phyloP scores from a whole-genome alignment of 2,888 invertebrate species.

The Hedya salicella region DNA sequence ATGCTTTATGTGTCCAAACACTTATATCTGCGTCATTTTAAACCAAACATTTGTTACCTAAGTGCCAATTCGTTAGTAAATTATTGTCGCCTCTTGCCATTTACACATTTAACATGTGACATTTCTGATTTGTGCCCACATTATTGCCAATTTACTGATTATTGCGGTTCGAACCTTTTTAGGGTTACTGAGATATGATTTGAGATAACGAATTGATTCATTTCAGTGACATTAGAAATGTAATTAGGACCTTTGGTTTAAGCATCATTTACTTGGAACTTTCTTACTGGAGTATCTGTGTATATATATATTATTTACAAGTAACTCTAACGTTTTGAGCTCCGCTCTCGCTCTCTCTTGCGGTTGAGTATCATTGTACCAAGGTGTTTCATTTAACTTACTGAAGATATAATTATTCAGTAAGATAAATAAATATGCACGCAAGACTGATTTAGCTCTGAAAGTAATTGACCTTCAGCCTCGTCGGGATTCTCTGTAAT shows the following conservation, averaged over 20 bases:
- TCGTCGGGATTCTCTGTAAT: too few species aligned
- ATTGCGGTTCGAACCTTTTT: conserved; percentile 17
- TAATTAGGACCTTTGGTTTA: neutral
- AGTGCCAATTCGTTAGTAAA: conserved; percentile 42
- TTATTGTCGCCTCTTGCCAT: conserved; percentile 38
- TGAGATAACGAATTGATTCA: conserved; percentile 22
- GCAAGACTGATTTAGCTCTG: too few species aligned
- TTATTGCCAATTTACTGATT: conserved; percentile 32
- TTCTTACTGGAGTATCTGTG: neutral
- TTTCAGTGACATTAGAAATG: conserved; percentile 9
- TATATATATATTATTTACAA: too few species aligned
- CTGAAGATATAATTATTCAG: too few species aligned
- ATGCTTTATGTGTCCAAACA: conserved; percentile 48
- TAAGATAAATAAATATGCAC: too few species aligned
- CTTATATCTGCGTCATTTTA: conserved; percentile 48
- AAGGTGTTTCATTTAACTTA: too few species aligned
- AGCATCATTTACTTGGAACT: neutral
- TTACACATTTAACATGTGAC: conserved; percentile 41
- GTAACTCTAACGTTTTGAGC: too few species aligned
- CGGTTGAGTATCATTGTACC: too few species aligned
- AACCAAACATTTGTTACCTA: conserved; percentile 54
- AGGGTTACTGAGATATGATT: neutral
- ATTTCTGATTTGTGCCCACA: conserved; percentile 36
- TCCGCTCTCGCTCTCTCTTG: too few species aligned
- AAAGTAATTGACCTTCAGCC: too few species aligned